A percentile compares a stretch with the other conserved stretches of the same genome.
Conservation (phyloP, 2,888 invertebrate genomes). For the Pheosia gnoma region DNA sequence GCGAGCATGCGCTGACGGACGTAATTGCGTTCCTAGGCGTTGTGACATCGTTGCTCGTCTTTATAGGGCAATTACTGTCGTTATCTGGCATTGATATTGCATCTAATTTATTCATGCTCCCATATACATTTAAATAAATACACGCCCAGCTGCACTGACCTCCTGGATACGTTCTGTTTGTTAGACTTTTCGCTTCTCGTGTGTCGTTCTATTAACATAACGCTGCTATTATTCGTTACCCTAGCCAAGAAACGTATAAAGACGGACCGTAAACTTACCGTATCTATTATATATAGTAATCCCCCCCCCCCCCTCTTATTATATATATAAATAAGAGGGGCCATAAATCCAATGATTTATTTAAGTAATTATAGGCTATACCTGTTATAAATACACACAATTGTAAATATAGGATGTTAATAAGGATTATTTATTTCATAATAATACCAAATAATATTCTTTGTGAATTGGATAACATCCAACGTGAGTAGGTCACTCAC, state of each 20-base stretch:
- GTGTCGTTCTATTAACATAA: conserved; percentile 55
- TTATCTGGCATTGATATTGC: conserved; percentile 83
- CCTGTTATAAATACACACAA: conserved; percentile 16
- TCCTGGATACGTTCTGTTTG: conserved; percentile 47
- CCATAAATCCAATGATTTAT: conserved; percentile 28
- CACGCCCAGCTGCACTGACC: conserved; percentile 64
- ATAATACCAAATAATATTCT: conserved; percentile 21
- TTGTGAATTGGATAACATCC: conserved; percentile 28
- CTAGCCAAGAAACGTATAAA: conserved; percentile 44
- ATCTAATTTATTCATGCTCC: conserved; percentile 76
- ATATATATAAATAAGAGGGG: conserved; percentile 29
- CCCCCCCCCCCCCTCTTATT: too few species aligned
- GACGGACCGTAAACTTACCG: conserved; percentile 36
- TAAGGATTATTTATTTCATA: conserved; percentile 24
- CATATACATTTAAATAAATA: conserved; percentile 72
- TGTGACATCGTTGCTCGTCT: conserved; percentile 78
- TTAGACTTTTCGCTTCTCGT: conserved; percentile 49
- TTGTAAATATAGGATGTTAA: conserved; percentile 15
- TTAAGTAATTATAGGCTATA: conserved; percentile 23
- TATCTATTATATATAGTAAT: too few species aligned
- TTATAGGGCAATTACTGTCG: conserved; percentile 81
- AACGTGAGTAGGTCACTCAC: conserved; percentile 16
- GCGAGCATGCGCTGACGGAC: conserved; percentile 69
- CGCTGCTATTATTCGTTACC: conserved; percentile 47
- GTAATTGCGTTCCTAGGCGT: conserved; percentile 78